Evolutionary conservation across 2,113 vertebrate genomes (phyloP), one percentile per base, ranked within the genome.

Genomic region (Coptodon bakossiorum): DNA sequence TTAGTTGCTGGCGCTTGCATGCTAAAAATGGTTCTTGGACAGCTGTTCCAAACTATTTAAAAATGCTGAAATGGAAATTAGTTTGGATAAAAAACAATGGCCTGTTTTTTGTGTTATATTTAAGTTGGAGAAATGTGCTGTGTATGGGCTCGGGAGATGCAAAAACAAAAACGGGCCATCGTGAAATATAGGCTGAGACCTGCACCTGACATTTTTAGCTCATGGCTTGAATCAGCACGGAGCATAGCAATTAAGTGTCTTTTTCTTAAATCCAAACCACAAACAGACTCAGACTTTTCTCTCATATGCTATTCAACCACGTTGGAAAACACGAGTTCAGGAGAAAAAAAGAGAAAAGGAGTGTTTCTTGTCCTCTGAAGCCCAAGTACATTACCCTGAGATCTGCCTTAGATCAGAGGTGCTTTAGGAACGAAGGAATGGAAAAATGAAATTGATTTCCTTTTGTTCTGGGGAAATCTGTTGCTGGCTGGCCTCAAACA

Each of bases 391-490:
- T 92, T 88, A 81, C 89, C 76, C 83, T 38, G 71, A 85, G 86
- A 91, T 87, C 81, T 68, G 59, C 48, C 34, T 68, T 31, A 48
- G 79, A 86, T 57, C 45, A 59, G 76, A 84, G 3, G 56, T 13
- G 83, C 79, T 91, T 86, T 71, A 86, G 82, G 73, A 92, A 83
- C 4, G 29, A 93, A 79, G 63, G 56, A 45, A 83, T 85, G 80
- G 66, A 82, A 36, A 91, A 94, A 92, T 91, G 45, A 94, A 95
- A 94, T 7, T 38, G 85, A 92, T 93, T 93, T 94, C 86, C 81
- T 90, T 85, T 86, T 53, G 76, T 82, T 90, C 79, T 80, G 27
- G 84, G 59, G 68, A 91, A 92, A 79, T 90, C 61, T 48, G n/a
- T 36, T 81, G 53, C 61, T 34, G 89, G 80, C 87, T 57, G 84